Base-by-base conservation (phyloP, 2,888 invertebrate species). In the Blera fallax region DNA sequence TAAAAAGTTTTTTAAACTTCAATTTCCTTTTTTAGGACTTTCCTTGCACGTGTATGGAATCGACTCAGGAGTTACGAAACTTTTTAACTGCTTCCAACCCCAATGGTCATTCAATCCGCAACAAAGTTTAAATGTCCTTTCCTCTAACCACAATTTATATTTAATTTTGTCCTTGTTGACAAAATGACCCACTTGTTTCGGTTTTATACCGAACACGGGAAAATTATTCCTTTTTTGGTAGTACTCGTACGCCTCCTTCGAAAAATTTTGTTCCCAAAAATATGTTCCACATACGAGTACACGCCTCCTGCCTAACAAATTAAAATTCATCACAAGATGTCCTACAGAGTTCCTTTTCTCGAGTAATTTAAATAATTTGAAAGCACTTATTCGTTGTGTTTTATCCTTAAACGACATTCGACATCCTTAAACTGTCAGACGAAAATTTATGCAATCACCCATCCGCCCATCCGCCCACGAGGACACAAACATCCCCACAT, bases 311-410 rank as follows among this genome's bases (percentile, higher is more conserved):
- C 11, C 40, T 24, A 10, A 8, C 58, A 76, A n/a, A 76, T 76
- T 76, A 65, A 58, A 37, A 76, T 76, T 76, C 76, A 76, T 65
- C 56, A 58, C 76, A 65, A 11, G 32, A 48, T 27, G 16, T 43
- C n/a, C 32, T 32, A n/a, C 40, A 27, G 16, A 40, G 40, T 52
- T 43, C 11, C 18, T 8, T 24, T n/a, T 58, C 65, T 18, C 14
- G 37, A 67, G 56, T 67, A 48, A 67, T 76, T 76, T 56, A 67
- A 65, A 67, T 76, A 65, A 76, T 76, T 67, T 37, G n/a, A 50
- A 56, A 65, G 54, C 64, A 54, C 45, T 54, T 45, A 62, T 50
- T 56, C 43, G 8, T 58, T 45, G 40, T 56, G 54, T 34, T 24
- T 5, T 8, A 16, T 34, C 6, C 21, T 16, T 18, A 52, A 62